These are phyloP conservation scores for Sycon ciliatum DNA, from an alignment of 37 sponge, comb jelly and placozoan species.

Conservation along the genomic window DNA sequence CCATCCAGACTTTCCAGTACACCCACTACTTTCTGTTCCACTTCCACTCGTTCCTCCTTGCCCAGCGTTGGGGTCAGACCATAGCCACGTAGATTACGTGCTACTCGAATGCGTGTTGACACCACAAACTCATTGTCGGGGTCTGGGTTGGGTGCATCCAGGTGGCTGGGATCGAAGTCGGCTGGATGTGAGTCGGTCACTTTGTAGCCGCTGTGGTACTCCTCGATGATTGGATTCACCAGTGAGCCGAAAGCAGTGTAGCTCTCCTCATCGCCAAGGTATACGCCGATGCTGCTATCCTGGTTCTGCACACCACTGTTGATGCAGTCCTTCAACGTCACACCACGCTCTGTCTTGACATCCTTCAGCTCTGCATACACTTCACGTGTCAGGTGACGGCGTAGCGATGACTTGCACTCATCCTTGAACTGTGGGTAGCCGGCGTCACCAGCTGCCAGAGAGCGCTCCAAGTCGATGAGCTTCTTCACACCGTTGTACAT, in stretches of 20 bases:
- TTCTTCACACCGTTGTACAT: slow-evolving; percentile 76
- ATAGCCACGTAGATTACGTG: slow-evolving; percentile 50
- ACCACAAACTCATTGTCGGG: slow-evolving; percentile 47
- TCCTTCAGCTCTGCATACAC: slow-evolving; percentile 39
- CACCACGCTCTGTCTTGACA: slow-evolving; percentile 46
- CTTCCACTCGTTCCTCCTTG: slow-evolving; percentile 28
- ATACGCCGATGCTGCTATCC: slow-evolving; percentile 26
- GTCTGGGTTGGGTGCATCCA: slow-evolving; percentile 28
- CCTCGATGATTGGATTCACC: slow-evolving; percentile 23
- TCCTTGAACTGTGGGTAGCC: too few species aligned
- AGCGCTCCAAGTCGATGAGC: slow-evolving; percentile 60
- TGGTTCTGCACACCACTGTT: slow-evolving; percentile 70
- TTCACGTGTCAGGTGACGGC: slow-evolving; percentile 49
- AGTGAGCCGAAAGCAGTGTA: slow-evolving; percentile 21
- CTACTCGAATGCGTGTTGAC: slow-evolving; percentile 56
- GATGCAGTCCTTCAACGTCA: slow-evolving; percentile 53
- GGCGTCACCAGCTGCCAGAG: slow-evolving; percentile 31
- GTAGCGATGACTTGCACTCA: too few species aligned
- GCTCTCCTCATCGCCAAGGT: slow-evolving; percentile 35
- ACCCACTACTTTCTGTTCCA: slow-evolving; percentile 22
- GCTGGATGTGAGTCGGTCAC: slow-evolving; percentile 1
- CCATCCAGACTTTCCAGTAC: slow-evolving; percentile 22
- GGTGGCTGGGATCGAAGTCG: slow-evolving; percentile 24
- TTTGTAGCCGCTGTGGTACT: slow-evolving; percentile 25
- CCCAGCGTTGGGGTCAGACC: slow-evolving; percentile 47